Conservation (phyloP, 1,140 invertebrate genomes). For the Polyergus mexicanus region DNA sequence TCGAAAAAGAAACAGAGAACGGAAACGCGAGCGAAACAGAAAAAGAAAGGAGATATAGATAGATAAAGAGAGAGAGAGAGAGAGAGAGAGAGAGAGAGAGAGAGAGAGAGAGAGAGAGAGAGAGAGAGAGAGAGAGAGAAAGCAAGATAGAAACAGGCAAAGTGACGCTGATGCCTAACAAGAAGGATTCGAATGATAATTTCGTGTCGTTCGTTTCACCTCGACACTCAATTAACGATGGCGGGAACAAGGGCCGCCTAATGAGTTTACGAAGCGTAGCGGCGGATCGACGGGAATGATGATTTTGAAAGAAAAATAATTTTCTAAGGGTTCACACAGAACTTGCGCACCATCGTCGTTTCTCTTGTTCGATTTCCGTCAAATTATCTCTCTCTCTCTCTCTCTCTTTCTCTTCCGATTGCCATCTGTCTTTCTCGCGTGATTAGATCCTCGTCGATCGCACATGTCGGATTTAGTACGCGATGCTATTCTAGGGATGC, state of each 20-base stretch:
- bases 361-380: conserved; percentile 59
- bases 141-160: neutral
- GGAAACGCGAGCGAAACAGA: neutral
- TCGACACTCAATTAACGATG: conserved; percentile 72
- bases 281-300: conserved; percentile 78
- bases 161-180: conserved; percentile 58
- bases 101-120: conserved; percentile 12
- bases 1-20: neutral
- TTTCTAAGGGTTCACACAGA: conserved; percentile 80
- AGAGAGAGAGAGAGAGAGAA: neutral
- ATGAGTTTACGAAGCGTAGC: conserved; percentile 81
- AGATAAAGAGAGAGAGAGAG: neutral
- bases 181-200: conserved; percentile 73
- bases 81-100: neutral
- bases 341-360: conserved; percentile 23
- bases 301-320: conserved; percentile 85
- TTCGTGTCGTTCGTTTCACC: conserved; percentile 71
- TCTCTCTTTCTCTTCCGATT: neutral
- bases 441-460: conserved; percentile 41
- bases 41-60: neutral
- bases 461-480: conserved; percentile 22
- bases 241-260: conserved; percentile 83
- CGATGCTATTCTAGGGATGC: neutral
- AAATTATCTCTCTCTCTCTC: conserved; percentile 55
- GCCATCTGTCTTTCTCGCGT: conserved; percentile 26